phyloP scores from a whole-genome alignment of 2,113 vertebrate genomes.

The Tachycineta bicolor region DNA sequence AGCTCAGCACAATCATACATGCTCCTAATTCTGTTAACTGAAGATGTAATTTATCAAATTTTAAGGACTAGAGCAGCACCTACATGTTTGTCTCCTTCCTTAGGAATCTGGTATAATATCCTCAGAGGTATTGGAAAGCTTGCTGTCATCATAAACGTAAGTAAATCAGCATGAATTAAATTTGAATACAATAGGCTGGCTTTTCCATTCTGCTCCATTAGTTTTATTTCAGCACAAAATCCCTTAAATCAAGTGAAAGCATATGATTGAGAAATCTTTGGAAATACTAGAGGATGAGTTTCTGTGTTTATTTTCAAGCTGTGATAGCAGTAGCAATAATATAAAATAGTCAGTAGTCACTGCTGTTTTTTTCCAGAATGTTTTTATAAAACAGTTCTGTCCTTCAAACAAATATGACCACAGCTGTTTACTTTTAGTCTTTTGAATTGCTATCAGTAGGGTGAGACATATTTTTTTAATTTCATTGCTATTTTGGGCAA shows the following conservation, averaged over 20 bases:
- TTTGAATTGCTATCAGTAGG: neutral
- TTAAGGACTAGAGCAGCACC: neutral
- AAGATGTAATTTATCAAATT: neutral
- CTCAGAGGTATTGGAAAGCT: conserved; percentile 93
- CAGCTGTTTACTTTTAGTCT: neutral
- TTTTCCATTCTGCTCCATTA: conserved; percentile 19
- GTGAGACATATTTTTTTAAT: neutral
- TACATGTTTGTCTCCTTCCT: conserved; percentile 1
- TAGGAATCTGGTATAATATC: conserved; percentile 99
- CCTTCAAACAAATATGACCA: neutral
- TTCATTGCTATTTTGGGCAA: neutral
- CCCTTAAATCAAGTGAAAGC: neutral
- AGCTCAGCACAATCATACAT: neutral
- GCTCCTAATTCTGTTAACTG: neutral
- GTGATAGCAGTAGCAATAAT: neutral
- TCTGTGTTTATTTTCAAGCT: neutral
- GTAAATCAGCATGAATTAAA: conserved; percentile 60
- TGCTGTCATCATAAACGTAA: conserved; percentile 96
- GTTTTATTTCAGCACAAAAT: conserved; percentile 14
- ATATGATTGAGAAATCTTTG: neutral
- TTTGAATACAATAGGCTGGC: neutral
- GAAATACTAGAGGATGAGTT: neutral
- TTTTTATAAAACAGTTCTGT: neutral
- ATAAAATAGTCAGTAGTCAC: neutral
- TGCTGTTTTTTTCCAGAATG: neutral